Percentiles rank a stretch among this genome's conserved stretches.
phyloP scores from a whole-genome alignment of 2,888 invertebrate species.

The Drosophila mulleri region DNA sequence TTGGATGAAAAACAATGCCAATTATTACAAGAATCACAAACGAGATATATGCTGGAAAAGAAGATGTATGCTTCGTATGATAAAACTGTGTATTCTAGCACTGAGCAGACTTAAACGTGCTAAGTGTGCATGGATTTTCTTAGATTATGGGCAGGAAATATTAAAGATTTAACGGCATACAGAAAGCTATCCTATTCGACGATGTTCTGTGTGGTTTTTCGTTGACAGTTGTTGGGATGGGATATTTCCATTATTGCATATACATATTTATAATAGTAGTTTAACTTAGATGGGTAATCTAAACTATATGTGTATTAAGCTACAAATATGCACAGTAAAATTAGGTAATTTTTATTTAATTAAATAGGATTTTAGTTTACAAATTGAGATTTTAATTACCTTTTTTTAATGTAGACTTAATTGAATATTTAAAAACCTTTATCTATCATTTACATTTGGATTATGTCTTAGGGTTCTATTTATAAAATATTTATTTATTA shows the following conservation, averaged over 20 bases:
- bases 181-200: background rate
- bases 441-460: slow-evolving; percentile 35
- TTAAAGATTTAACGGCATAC: background rate
- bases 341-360: slow-evolving; percentile 1
- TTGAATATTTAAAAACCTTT: slow-evolving; percentile 1
- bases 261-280: slow-evolving; percentile 4
- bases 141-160: background rate
- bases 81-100: background rate
- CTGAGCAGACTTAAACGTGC: background rate
- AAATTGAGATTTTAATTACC: slow-evolving; percentile 1
- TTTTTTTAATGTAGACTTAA: slow-evolving; percentile 19
- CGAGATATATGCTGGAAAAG: background rate
- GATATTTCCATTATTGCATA: background rate
- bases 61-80: background rate
- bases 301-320: slow-evolving; percentile 45
- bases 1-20: slow-evolving; percentile 60
- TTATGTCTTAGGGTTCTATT: slow-evolving; percentile 46
- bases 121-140: background rate
- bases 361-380: slow-evolving; percentile 38
- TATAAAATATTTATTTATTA: slow-evolving; percentile 36
- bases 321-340: slow-evolving; percentile 32
- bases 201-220: background rate
- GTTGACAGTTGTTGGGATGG: slow-evolving; percentile 32
- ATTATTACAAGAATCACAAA: slow-evolving; percentile 52
- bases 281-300: slow-evolving; percentile 59